Evolutionary conservation across 1,140 invertebrate species (phyloP).

Genomic region (Papilio machaon): DNA sequence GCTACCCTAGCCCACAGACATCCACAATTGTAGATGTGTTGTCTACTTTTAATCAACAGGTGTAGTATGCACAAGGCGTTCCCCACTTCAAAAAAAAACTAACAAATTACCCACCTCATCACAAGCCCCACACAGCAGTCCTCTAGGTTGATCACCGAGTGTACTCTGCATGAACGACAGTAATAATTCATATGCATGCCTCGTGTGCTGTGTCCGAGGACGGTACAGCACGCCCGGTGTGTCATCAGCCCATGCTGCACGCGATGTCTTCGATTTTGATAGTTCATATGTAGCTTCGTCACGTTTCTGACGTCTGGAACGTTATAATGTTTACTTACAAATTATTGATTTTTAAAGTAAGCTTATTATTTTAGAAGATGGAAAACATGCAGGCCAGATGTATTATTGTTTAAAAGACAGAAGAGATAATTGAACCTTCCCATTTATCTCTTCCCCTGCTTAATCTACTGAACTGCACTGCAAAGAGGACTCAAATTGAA

Average conservation of each 20-base stretch:
- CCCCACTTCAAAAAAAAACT: no score
- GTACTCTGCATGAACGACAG: conserved; percentile 98
- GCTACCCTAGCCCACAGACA: no score
- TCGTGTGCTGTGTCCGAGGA: conserved; percentile 98
- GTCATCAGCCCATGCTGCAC: conserved; percentile 94
- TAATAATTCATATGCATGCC: conserved; percentile 98
- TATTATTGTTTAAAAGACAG: no score
- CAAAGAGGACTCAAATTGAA: no score
- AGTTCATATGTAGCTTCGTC: conserved; percentile 97
- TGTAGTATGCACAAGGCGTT: no score
- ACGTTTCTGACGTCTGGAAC: conserved; percentile 88
- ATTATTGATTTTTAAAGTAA: not conserved
- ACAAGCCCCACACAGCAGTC: conserved; percentile 98
- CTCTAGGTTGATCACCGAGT: conserved; percentile 98
- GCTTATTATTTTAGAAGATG: not conserved
- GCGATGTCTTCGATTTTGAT: conserved; percentile 93
- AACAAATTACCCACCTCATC: conserved; percentile 88
- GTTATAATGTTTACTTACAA: conserved; percentile 40
- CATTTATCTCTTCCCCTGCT: no score
- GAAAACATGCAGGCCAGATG: no score
- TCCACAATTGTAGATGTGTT: no score
- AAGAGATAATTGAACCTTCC: no score
- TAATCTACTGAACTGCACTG: no score
- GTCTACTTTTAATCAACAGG: no score
- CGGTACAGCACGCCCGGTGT: conserved; percentile 97